phyloP scores from a whole-genome alignment of 1,140 invertebrate genomes.

The Heliconius eleuchia region DNA sequence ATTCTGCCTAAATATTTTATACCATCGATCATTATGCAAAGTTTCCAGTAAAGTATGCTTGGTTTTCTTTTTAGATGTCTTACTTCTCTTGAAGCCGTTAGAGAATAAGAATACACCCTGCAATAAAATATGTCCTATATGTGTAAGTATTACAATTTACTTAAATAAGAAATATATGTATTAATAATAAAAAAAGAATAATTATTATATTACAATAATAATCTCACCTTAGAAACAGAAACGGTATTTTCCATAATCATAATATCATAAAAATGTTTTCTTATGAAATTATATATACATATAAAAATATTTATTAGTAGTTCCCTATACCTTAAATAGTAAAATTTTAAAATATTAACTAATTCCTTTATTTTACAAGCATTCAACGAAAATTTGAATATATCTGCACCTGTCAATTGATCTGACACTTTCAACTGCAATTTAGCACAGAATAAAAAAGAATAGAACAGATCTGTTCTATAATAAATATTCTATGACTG shows the following conservation, averaged over 20 bases:
- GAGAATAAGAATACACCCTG: slow-evolving; percentile 72
- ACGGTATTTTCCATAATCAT: slow-evolving; percentile 61
- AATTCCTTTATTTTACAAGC: neutral
- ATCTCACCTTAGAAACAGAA: slow-evolving; percentile 68
- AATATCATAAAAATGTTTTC: neutral
- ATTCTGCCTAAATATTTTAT: slow-evolving; percentile 57
- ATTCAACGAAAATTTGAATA: neutral
- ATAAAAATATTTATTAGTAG: neutral
- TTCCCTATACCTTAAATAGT: neutral
- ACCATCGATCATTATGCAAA: slow-evolving; percentile 63
- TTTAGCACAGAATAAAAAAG: neutral
- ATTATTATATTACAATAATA: neutral
- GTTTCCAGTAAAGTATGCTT: slow-evolving; percentile 50
- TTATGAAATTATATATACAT: neutral
- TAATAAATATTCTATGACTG: no score
- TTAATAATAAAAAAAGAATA: no score
- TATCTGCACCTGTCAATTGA: neutral
- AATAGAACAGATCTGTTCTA: no score
- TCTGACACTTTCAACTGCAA: neutral
- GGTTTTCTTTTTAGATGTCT: slow-evolving; percentile 50
- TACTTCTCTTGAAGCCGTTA: slow-evolving; percentile 62
- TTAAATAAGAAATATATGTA: neutral
- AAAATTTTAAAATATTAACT: neutral
- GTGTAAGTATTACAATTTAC: neutral
- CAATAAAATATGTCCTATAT: slow-evolving; percentile 9